Evolutionary conservation across 2,888 invertebrate genomes (phyloP), one percentile per base, ranked within the genome.

Genomic region (Crepidodera aurea): DNA sequence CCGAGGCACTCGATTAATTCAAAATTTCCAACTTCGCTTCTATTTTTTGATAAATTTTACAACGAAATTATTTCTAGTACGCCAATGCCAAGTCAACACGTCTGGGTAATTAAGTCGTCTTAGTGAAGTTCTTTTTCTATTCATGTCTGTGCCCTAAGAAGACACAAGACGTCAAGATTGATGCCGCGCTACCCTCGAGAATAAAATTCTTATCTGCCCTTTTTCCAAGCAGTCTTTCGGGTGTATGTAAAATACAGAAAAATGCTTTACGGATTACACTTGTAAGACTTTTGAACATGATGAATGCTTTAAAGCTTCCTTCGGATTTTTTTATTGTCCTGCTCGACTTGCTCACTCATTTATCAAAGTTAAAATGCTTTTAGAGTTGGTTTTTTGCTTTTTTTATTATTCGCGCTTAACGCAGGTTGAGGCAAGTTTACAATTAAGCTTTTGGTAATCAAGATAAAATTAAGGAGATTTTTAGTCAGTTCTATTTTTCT

Each of bases 61-160:
- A n/a, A n/a, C n/a, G n/a, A n/a, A n/a, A n/a, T n/a, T n/a, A n/a
- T n/a, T 29, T 29, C 2, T 29, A 40, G 25, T 42, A 54, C 61
- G 25, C 15, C 60, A 48, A 58, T 55, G 61, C 19, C 16, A 16
- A 42, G 60, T 57, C 60, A 54, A 58, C 57, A 60, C 60, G 60
- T 60, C 62, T 40, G 34, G 65, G 65, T 63, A 66, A 66, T 66
- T 66, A 64, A 66, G 59, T 64, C 66, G 51, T 61, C 57, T 48
- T 60, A 58, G 60, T 58, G 58, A 60, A 63, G 57, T 51, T 48
- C 53, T 60, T 55, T 55, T 55, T 50, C 60, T 64, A n/a, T 64
- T 64, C 54, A 62, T 59, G 60, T 61, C 57, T 66, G 64, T 64
- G n/a, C 59, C 51, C 59, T 29, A 39, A 50, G 39, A 53, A 58